Conservation (phyloP, 2,113 vertebrate genomes). For the Microcebus jonahi region DNA sequence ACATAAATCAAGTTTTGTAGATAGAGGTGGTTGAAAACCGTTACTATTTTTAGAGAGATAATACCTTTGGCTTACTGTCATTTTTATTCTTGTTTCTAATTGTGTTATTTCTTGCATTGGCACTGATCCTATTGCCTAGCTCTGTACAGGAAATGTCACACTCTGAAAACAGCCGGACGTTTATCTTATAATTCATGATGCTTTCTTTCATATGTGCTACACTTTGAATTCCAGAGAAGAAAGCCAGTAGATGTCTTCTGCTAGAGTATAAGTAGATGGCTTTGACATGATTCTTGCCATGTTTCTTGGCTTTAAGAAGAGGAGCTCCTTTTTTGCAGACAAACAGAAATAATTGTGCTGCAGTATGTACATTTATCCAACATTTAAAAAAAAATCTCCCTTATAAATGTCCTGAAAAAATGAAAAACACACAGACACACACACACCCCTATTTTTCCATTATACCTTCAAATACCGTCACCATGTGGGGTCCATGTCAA, state of each 20-base stretch:
- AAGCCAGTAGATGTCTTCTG: background rate
- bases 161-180: background rate
- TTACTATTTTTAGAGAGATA: too few relatives aligned
- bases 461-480: too few relatives aligned
- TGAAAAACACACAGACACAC: accelerated
- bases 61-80: too few relatives aligned
- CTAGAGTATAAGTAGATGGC: accelerated
- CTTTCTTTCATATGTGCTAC: background rate
- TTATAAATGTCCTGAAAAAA: background rate
- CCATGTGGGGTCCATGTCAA: accelerated
- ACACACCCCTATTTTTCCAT: background rate
- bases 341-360: accelerated
- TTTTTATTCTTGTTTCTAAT: background rate
- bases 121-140: background rate
- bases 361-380: background rate
- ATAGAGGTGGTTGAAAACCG: accelerated
- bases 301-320: background rate
- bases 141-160: background rate
- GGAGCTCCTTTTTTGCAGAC: background rate
- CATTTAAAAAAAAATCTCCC: background rate
- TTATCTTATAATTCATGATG: too few relatives aligned
- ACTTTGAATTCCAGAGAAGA: background rate
- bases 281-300: background rate
- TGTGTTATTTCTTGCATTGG: background rate
- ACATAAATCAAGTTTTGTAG: background rate